Conservation (phyloP, 1,140 invertebrate genomes). For the Archivesica marissinica region DNA sequence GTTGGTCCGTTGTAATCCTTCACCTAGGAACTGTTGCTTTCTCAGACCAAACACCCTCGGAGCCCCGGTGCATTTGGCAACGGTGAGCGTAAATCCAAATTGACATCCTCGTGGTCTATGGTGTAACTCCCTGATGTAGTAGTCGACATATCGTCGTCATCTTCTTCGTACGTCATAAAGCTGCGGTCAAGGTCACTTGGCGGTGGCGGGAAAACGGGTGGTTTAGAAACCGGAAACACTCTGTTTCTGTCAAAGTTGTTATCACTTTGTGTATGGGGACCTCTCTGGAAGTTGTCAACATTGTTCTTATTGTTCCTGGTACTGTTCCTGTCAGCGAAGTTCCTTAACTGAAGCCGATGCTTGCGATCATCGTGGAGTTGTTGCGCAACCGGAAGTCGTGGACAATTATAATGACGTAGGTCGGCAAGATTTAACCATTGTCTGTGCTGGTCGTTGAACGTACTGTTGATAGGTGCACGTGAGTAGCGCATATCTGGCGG, state of each 20-base stretch:
- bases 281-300: neutral
- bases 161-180: conserved; percentile 59
- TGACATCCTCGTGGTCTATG: conserved; percentile 58
- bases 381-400: conserved; percentile 43
- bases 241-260: conserved; percentile 22
- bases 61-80: neutral
- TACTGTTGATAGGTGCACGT: conserved; percentile 32
- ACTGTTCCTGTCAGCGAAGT: conserved; percentile 38
- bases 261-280: conserved; percentile 41
- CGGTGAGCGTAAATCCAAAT: conserved; percentile 43
- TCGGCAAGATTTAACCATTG: conserved; percentile 56
- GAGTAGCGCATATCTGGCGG: conserved; percentile 16
- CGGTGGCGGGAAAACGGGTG: conserved; percentile 32
- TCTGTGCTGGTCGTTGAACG: conserved; percentile 30
- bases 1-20: neutral
- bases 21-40: neutral
- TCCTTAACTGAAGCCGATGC: conserved; percentile 38
- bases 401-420: conserved; percentile 53
- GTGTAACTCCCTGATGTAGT: conserved; percentile 63
- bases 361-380: conserved; percentile 46
- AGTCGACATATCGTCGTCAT: conserved; percentile 59
- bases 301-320: neutral
- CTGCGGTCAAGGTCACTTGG: conserved; percentile 46
- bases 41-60: conserved; percentile 49
- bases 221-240: conserved; percentile 9